Conservation (phyloP, 2,113 vertebrate genomes). For the Microcebus griseorufus region DNA sequence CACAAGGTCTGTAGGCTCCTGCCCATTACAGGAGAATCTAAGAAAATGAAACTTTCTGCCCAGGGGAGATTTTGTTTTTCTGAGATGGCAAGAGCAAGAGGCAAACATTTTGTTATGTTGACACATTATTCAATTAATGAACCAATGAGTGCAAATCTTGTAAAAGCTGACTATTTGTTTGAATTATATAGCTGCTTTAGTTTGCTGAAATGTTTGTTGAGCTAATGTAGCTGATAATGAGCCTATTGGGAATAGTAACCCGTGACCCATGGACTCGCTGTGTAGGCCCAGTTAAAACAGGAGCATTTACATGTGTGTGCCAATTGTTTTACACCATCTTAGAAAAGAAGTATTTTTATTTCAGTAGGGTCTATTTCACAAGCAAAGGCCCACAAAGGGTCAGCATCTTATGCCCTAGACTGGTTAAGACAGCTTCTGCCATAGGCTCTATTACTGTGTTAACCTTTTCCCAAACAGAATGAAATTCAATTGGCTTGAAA, state of each 20-base stretch:
- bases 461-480: not conserved
- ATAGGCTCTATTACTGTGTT: not conserved
- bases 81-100: conserved; percentile 40
- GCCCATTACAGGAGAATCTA: not conserved
- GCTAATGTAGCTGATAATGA: conserved; percentile 22
- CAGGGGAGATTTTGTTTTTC: not conserved
- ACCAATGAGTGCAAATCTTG: conserved; percentile 50
- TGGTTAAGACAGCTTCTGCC: not conserved
- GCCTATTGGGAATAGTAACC: not conserved
- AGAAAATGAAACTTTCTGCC: not conserved
- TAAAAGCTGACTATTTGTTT: conserved; percentile 47
- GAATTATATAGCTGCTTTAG: not conserved
- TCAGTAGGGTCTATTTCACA: not conserved
- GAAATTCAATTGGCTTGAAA: not conserved
- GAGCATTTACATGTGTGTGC: rapidly evolving
- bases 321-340: not conserved
- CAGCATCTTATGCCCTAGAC: not conserved
- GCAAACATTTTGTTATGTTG: conserved; percentile 61
- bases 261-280: not conserved
- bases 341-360: not conserved
- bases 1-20: not conserved
- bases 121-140: conserved; percentile 68
- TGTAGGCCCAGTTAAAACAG: not conserved
- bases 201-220: conserved; percentile 37
- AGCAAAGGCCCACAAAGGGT: not conserved